These are phyloP conservation scores for Microtus oregoni DNA, from an alignment of 2,113 vertebrate species.

Conservation along the genomic window DNA sequence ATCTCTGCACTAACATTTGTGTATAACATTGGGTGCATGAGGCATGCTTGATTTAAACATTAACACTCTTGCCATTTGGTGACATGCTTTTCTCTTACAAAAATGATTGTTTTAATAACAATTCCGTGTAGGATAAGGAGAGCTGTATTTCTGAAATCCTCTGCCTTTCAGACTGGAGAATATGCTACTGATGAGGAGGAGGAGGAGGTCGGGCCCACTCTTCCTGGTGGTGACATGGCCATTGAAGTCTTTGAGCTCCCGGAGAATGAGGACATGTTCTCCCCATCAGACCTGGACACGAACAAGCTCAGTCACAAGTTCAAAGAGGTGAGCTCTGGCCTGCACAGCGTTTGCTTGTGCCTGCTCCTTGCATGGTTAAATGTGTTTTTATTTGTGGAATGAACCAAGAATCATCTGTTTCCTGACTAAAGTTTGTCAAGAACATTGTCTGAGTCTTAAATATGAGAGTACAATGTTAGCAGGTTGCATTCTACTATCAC, in stretches of 20 bases:
- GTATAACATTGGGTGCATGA: constrained; percentile 72
- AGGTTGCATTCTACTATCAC: not conserved
- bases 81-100: constrained; percentile 29
- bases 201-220: constrained; percentile 89
- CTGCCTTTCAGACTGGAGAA: constrained; percentile 93
- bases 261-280: constrained; percentile 96
- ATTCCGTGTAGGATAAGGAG: not conserved
- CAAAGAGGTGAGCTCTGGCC: constrained; percentile 91
- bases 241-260: constrained; percentile 98
- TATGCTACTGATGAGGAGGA: constrained; percentile 98
- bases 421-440: not conserved
- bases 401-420: not conserved
- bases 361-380: not conserved
- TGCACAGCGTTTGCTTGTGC: not conserved
- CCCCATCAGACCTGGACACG: constrained; percentile 95
- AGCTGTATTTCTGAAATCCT: constrained; percentile 51
- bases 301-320: constrained; percentile 98
- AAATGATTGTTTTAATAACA: constrained; percentile 28
- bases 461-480: constrained; percentile 1
- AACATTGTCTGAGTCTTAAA: constrained; percentile 18
- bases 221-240: constrained; percentile 91
- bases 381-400: constrained; percentile 3
- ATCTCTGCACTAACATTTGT: constrained; percentile 68
- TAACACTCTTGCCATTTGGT: constrained; percentile 52
- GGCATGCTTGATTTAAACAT: constrained; percentile 65